These are phyloP conservation scores for Cataglyphis cursor DNA, from an alignment of 2,888 invertebrate species.

Conservation along the genomic window DNA sequence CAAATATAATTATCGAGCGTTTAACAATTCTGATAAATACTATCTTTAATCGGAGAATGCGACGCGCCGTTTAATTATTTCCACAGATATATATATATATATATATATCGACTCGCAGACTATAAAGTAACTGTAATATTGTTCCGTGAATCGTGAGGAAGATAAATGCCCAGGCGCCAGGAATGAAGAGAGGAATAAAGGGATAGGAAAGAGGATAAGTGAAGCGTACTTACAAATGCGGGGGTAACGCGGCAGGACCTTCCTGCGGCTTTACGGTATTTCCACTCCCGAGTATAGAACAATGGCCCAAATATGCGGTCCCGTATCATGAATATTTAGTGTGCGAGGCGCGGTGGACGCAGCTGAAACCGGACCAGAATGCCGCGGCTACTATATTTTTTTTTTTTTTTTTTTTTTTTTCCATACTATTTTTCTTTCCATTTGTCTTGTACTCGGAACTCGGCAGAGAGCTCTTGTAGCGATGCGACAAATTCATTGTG, in stretches of 20 bases:
- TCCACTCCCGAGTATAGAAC: constrained; percentile 73
- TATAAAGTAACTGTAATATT: constrained; percentile 35
- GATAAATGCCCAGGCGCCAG: constrained; percentile 23
- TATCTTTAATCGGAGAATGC: not conserved
- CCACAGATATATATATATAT: not conserved
- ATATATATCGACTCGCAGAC: not conserved
- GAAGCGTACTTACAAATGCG: constrained; percentile 50
- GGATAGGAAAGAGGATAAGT: constrained; percentile 18
- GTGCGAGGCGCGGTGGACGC: constrained; percentile 64
- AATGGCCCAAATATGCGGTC: constrained; percentile 79
- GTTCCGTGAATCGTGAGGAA: constrained; percentile 27
- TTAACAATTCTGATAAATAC: constrained; percentile 23
- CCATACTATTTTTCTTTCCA: constrained; percentile 30
- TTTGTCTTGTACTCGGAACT: not conserved
- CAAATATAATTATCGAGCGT: not conserved
- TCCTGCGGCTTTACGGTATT: constrained; percentile 68
- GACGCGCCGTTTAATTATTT: constrained; percentile 25
- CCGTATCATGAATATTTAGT: constrained; percentile 81
- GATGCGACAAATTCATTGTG: constrained; percentile 18
- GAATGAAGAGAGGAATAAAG: not conserved
- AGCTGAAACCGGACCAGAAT: constrained; percentile 54
- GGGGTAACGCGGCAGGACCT: constrained; percentile 51
- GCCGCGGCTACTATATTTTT: constrained; percentile 9
- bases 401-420: not conserved
- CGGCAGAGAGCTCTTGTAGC: not conserved